Conservation (phyloP, 2,113 vertebrate species). For the Apus apus region DNA sequence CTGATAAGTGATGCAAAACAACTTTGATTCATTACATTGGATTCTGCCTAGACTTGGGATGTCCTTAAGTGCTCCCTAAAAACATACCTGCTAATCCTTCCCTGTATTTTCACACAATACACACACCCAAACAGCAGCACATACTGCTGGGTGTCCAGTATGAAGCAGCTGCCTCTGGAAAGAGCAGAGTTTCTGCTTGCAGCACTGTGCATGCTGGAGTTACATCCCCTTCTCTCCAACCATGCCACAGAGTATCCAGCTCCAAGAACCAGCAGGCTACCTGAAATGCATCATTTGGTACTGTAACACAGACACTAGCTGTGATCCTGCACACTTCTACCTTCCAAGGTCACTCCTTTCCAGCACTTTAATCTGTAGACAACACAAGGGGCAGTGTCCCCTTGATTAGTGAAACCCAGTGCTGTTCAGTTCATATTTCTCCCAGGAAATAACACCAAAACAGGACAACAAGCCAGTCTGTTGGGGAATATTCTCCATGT, state of each 20-base stretch:
- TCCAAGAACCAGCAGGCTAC: neutral
- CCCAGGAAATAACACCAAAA: neutral
- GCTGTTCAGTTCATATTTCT: rapidly evolving
- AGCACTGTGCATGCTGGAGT: neutral
- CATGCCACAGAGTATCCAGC: neutral
- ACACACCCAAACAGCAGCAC: neutral
- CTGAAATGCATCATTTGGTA: neutral
- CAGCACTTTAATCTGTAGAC: neutral
- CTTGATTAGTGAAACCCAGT: neutral
- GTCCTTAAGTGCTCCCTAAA: neutral
- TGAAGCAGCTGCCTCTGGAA: neutral
- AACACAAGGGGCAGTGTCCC: neutral
- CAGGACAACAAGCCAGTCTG: neutral
- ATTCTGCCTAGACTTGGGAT: neutral
- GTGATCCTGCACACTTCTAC: neutral
- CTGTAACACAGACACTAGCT: neutral
- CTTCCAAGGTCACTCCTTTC: neutral
- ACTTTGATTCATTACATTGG: neutral
- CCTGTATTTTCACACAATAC: neutral
- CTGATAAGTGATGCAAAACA: neutral
- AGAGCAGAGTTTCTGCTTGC: neutral
- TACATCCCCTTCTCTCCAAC: neutral
- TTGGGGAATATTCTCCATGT: neutral
- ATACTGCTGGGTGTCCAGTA: neutral
- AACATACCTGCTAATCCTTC: neutral